A percentile compares a stretch with the other conserved stretches of the same genome.
These are phyloP conservation scores for Phania funesta DNA, from an alignment of 2,888 invertebrate species.

Conservation along the genomic window DNA sequence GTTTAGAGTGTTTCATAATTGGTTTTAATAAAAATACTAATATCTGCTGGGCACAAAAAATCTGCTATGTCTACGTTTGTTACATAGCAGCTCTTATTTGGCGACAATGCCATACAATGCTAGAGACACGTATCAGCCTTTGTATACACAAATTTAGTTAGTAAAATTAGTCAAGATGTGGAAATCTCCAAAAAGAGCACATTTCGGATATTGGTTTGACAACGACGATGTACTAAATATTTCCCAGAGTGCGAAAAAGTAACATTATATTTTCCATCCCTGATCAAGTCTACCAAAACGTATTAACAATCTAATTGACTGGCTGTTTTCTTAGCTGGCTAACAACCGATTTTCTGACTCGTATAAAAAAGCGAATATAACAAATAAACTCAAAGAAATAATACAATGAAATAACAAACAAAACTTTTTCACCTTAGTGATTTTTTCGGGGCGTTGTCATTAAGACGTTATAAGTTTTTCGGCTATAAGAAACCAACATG, in stretches of 20 bases:
- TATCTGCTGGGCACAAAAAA: too few species aligned
- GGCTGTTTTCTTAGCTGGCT: constrained; percentile 23
- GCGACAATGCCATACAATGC: too few species aligned
- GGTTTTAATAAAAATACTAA: too few species aligned
- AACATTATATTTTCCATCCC: neutral
- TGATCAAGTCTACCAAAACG: constrained; percentile 25
- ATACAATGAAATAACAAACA: constrained; percentile 50
- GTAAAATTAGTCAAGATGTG: too few species aligned
- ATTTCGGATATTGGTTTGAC: too few species aligned
- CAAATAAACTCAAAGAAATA: constrained; percentile 35
- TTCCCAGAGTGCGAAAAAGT: neutral
- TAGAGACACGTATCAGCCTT: too few species aligned
- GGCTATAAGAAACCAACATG: constrained; percentile 19
- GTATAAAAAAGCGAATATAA: constrained; percentile 53
- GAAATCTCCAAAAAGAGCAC: too few species aligned
- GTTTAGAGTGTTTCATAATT: too few species aligned
- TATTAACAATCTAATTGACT: constrained; percentile 16
- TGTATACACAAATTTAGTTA: too few species aligned
- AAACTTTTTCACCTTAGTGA: constrained; percentile 49
- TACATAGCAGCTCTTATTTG: too few species aligned
- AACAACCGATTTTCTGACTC: constrained; percentile 36
- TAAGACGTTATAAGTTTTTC: constrained; percentile 38
- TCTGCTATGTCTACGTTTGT: too few species aligned
- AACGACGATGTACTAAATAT: too few species aligned
- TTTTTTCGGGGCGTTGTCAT: constrained; percentile 68